Percentiles rank a stretch among this genome's conserved stretches.
Evolutionary conservation across 1,140 invertebrate genomes (phyloP).

Genomic region (Drosophila erecta): DNA sequence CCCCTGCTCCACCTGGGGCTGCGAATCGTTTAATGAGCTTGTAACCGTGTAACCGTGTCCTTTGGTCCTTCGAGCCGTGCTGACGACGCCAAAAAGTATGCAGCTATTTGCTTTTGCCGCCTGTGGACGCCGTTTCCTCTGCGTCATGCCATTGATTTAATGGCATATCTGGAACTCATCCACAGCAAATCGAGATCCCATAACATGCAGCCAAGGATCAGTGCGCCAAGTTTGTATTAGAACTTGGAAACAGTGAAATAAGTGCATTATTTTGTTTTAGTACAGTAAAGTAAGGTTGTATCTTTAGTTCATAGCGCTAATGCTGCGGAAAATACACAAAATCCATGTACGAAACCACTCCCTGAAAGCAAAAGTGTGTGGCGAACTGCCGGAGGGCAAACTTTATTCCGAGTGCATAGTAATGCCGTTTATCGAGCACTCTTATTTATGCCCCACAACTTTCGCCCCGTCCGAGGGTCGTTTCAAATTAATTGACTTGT

Average conservation of each 20-base stretch:
- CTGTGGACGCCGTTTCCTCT: slow-evolving; percentile 14
- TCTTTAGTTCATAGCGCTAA: no score
- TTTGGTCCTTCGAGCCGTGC: slow-evolving; percentile 21
- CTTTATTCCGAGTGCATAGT: slow-evolving; percentile 9
- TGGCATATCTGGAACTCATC: slow-evolving; percentile 24
- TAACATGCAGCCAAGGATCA: no score
- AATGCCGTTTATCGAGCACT: slow-evolving; percentile 29
- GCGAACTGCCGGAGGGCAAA: not conserved
- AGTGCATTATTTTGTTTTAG: no score
- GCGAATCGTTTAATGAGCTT: slow-evolving; percentile 83
- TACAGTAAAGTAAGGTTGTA: no score
- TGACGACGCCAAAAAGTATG: slow-evolving; percentile 56
- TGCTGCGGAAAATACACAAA: no score
- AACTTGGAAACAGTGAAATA: no score
- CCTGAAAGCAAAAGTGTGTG: not conserved
- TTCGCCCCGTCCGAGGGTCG: slow-evolving; percentile 7
- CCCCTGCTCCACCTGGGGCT: slow-evolving; percentile 11
- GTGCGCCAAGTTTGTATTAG: no score
- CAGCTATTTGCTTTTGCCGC: slow-evolving; percentile 32
- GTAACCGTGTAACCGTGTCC: slow-evolving; percentile 41
- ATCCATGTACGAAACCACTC: no score
- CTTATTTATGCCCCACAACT: slow-evolving; percentile 40
- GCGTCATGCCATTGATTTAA: slow-evolving; percentile 59
- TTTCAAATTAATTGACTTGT: slow-evolving; percentile 84
- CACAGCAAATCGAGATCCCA: not conserved